Evolutionary conservation across 2,888 invertebrate species (phyloP), one percentile per base, ranked within the genome.

Genomic region (Tinea semifulvella): DNA sequence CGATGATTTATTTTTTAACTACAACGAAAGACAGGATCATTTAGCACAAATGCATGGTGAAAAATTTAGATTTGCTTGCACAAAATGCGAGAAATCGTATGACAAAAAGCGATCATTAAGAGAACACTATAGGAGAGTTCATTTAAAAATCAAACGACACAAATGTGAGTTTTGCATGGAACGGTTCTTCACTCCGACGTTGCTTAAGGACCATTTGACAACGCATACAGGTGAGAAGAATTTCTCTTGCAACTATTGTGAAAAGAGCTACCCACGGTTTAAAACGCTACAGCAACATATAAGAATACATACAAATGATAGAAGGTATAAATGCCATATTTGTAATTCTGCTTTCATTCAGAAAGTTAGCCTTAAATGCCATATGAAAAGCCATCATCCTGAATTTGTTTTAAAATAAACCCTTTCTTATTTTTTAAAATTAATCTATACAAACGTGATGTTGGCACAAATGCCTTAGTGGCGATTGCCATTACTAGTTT

Each of bases 261-360:
- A 84, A 2, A 86, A 86, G 49, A 80, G 80, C 13, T 86, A 87
- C 54, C 85, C 85, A 0, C 70, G 85, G 43, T 61, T 84, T 3
- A 85, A 84, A 26, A 84, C 85, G 0, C 51, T 86, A 19, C 85
- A 84, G 35, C 84, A 85, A 19, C 86, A 86, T 53, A 79, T 84
- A 50, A 56, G 86, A 35, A 84, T 83, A 1, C 86, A 85, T 50
- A 84, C 84, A 0, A 85, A 85, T 3, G 84, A 85, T 48, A 68
- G 84, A 14, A 63, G 85, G 4, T 85, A 83, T 45, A 58, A 83
- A 1, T 86, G 87, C 49, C 72, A 82, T 43, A 64, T 75, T 46
- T 86, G 86, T 47, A 79, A 71, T 1, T 81, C 83, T 36, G 83
- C 84, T 0, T 86, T 86, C 44, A 83, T 84, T 43, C 85, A 85